Evolutionary conservation across 53 echinoderm and acorn worm genomes (phyloP).

Genomic region (Temnopleurus reevesii): DNA sequence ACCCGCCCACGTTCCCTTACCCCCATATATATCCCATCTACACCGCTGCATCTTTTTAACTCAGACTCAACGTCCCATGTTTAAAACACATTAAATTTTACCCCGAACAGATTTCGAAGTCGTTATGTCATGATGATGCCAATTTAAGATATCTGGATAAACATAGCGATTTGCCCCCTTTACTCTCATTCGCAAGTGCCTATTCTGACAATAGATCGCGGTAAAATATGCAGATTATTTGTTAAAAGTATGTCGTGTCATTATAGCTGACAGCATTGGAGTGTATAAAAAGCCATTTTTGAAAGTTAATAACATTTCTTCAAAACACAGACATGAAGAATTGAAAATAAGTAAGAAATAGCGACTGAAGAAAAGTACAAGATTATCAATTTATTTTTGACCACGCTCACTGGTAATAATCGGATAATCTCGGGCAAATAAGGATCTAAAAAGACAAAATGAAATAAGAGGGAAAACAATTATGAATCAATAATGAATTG

Average conservation of each 20-base stretch:
- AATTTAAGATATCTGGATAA: not conserved
- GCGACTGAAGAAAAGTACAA: too few species aligned
- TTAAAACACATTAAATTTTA: conserved; percentile 2
- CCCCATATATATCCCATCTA: too few species aligned
- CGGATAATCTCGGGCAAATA: too few species aligned
- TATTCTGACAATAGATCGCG: not conserved
- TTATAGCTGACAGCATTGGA: not conserved
- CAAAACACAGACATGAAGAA: too few species aligned
- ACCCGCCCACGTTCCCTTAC: too few species aligned
- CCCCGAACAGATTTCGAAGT: conserved; percentile 20
- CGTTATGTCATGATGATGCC: not conserved
- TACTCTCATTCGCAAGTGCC: not conserved
- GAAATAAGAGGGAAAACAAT: not conserved
- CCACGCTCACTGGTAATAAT: too few species aligned
- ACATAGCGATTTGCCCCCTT: not conserved
- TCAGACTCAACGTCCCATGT: not conserved
- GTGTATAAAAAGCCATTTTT: not conserved
- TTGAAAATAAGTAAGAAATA: too few species aligned
- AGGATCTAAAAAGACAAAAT: too few species aligned
- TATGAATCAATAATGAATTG: not conserved
- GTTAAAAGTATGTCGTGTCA: not conserved
- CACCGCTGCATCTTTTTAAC: not conserved
- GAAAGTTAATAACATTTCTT: too few species aligned
- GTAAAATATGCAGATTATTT: not conserved
- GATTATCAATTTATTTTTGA: too few species aligned